Evolutionary conservation across 2,888 invertebrate species (phyloP), one percentile per base, ranked within the genome.

Genomic region (Poecilobothrus nobilitatus): DNA sequence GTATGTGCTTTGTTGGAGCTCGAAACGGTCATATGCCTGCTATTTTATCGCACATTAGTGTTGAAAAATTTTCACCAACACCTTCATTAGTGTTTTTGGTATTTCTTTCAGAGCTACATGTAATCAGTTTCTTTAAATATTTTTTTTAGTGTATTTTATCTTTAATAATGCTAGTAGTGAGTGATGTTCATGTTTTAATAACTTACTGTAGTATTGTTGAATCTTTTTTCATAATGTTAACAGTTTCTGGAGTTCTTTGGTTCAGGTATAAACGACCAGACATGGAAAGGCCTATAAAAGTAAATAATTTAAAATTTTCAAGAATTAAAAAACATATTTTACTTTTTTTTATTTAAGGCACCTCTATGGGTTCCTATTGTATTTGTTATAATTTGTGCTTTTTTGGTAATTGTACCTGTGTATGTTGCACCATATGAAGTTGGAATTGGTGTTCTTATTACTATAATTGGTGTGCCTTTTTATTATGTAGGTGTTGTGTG

Each of bases 171-270:
- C 82, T 96, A 75, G 87, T 90, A 70, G 91, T 92, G 7, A 89
- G 89, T 77, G 91, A 95, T 82, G 87, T 96, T 67, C 91, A 91
- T 76, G 87, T 90, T 34, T 84, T 96, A 68, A 95, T 96, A 75
- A 94, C 94, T 3, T 96, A 95, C 79, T 91, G 93, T 76, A 93
- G 92, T 69, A 93, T 95, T 76, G 94, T 95, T 64, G 96, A 96
- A 81, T 92, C 95, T 33, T 90, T 94, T 80, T 96, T 96, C 83
- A 94, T 95, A 66, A 91, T 91, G 79, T 80, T 94, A 44, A 92
- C 94, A 62, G 92, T 95, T 65, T 87, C 89, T 71, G 95, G 93
- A 1, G 87, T 96, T 71, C 81, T 96, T 37, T 94, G 91, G 85
- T 84, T 95, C 72, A 85, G 96, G 62, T 91, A 90, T 82, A 92